Evolutionary conservation across 2,888 invertebrate species (phyloP).

Genomic region (Cremastinae sp.): DNA sequence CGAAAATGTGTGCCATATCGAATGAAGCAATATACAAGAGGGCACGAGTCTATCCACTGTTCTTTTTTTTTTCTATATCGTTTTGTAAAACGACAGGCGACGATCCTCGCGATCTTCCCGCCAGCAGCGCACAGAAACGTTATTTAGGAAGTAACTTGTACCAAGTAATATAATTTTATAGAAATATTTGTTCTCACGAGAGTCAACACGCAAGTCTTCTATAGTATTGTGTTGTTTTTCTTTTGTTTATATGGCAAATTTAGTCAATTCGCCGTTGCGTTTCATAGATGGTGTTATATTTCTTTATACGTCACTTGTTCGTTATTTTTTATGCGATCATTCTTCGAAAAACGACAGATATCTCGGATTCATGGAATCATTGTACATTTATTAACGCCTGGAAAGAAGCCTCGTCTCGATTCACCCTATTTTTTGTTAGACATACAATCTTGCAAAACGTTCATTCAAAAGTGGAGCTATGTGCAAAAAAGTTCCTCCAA

Average conservation of each 20-base stretch:
- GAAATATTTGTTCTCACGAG: conserved; percentile 38
- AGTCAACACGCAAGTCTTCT: conserved; percentile 28
- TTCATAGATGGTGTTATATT: conserved; percentile 23
- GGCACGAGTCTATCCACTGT: background rate
- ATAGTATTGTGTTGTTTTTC: conserved; percentile 24
- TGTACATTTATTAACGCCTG: conserved; percentile 30
- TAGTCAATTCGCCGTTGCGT: conserved; percentile 15
- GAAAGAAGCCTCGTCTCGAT: too few relatives aligned
- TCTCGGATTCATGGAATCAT: conserved; percentile 10
- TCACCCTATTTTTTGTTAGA: background rate
- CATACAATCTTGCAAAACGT: background rate
- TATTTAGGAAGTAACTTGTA: conserved; percentile 16
- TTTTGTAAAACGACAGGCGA: background rate
- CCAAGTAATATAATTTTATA: conserved; percentile 43
- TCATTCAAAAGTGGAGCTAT: conserved; percentile 11
- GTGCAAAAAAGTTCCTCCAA: too few relatives aligned
- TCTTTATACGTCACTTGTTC: conserved; percentile 6
- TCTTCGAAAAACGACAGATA: background rate
- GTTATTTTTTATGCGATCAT: conserved; percentile 5
- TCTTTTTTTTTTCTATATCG: conserved; percentile 3
- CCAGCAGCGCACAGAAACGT: conserved; percentile 22
- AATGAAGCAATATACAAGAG: background rate
- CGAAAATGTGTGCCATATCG: conserved; percentile 28
- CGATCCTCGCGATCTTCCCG: conserved; percentile 33
- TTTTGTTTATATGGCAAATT: background rate